Base-by-base conservation (phyloP, 2,113 vertebrate genomes). In the Psephotus haematonotus region DNA sequence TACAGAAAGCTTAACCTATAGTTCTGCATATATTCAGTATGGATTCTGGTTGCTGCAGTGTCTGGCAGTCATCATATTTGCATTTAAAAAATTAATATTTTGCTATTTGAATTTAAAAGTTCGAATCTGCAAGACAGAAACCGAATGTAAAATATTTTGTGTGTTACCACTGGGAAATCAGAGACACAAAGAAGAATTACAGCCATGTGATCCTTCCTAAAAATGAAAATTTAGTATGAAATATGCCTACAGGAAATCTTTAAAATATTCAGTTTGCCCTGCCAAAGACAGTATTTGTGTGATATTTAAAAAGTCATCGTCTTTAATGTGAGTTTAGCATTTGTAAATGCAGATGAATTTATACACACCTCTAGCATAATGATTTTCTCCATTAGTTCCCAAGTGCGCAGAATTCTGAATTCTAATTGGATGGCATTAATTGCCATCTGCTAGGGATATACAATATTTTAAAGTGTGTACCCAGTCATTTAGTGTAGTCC, bases 341-440 rank as follows among this genome's bases (percentile, higher is more conserved):
- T 88, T 92, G 76, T 78, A 92, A 87, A 93, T 63, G 41, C 60
- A 71, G 57, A 83, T 82, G 69, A 96, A 93, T 92, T 75, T 91
- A 39, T 82, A 64, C 44, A 77, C n/a, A 59, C 50, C 33, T 96
- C 70, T 59, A 88, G 86, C 60, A 94, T 95, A 91, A 95, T 93
- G 90, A 39, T 94, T 88, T 97, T 70, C 64, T 95, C 53, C 25
- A 79, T 96, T 94, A 96, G 91, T 67, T 90, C 49, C 86, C 52
- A 95, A 60, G 70, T 81, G 50, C 69, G 77, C 13, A 4, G 60
- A 68, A 92, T 89, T 80, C 44, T 92, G 46, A 95, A 92, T 95
- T 93, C 37, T 88, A 93, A 93, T 81, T 95, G 67, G 78, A 90
- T 69, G 90, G 46, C 19, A 85, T 94, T 96, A 69, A 82, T 92